Evolutionary conservation across 2,888 invertebrate genomes (phyloP).

Genomic region (Nemapogon koenigi): DNA sequence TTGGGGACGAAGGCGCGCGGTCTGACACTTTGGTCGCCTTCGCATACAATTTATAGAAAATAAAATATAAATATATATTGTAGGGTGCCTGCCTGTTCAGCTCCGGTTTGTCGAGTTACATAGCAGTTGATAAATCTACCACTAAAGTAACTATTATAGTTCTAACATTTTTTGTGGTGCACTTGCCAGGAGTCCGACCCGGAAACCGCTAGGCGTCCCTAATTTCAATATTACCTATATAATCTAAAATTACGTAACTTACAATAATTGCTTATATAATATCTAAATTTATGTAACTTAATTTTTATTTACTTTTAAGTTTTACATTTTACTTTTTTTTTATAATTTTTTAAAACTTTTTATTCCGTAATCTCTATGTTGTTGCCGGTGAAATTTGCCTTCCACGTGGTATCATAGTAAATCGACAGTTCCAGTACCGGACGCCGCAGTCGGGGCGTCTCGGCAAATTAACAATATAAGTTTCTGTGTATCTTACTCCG

Average conservation of each 20-base stretch:
- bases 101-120: too few species aligned
- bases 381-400: conserved; percentile 73
- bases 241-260: conserved; percentile 62
- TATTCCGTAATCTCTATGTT: conserved; percentile 64
- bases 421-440: conserved; percentile 27
- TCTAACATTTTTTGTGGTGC: too few species aligned
- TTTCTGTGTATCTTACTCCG: neutral
- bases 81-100: too few species aligned
- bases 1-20: too few species aligned
- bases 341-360: conserved; percentile 37
- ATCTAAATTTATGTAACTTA: conserved; percentile 62
- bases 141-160: too few species aligned
- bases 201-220: conserved; percentile 22
- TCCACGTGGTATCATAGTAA: conserved; percentile 38
- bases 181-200: too few species aligned
- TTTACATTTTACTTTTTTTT: conserved; percentile 67
- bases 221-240: conserved; percentile 29
- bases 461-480: too few species aligned
- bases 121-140: too few species aligned
- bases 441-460: too few species aligned
- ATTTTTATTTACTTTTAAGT: conserved; percentile 62
- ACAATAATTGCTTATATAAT: conserved; percentile 62
- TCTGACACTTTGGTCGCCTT: too few species aligned
- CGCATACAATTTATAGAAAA: too few species aligned
- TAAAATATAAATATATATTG: too few species aligned